These are phyloP conservation scores for Epizoanthus fatuus DNA, from an alignment of 92 coral and sea anemone genomes.

Conservation along the genomic window DNA sequence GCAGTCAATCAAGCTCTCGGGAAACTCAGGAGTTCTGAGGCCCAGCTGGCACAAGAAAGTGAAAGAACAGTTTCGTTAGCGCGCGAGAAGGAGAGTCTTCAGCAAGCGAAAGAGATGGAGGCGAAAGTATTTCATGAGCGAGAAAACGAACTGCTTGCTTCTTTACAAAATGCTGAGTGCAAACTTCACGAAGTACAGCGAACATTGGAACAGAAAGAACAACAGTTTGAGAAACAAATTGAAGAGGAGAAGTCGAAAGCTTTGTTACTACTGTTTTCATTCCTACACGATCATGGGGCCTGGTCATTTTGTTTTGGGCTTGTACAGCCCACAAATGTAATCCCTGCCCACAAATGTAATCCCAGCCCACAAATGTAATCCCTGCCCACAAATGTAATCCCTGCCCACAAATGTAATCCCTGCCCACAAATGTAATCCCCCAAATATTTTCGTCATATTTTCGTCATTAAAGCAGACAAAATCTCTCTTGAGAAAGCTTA, in stretches of 20 bases:
- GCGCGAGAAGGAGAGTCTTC: slow-evolving; percentile 70
- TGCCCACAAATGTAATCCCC: too few relatives aligned
- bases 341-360: too few relatives aligned
- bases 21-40: slow-evolving; percentile 65
- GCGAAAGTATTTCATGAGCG: slow-evolving; percentile 54
- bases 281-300: too few relatives aligned
- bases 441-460: too few relatives aligned
- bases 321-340: too few relatives aligned
- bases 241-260: slow-evolving; percentile 85
- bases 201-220: slow-evolving; percentile 71
- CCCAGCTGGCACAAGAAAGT: slow-evolving; percentile 61
- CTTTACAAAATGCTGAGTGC: slow-evolving; percentile 60
- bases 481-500: too few relatives aligned
- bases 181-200: slow-evolving; percentile 66
- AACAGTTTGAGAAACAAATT: slow-evolving; percentile 66
- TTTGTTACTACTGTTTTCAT: slow-evolving; percentile 67
- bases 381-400: too few relatives aligned
- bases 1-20: slow-evolving; percentile 79
- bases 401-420: too few relatives aligned
- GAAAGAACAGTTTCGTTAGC: slow-evolving; percentile 58
- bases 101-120: slow-evolving; percentile 61
- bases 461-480: too few relatives aligned
- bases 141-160: slow-evolving; percentile 62
- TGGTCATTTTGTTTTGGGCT: too few relatives aligned
- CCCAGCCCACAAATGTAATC: too few relatives aligned